Evolutionary conservation across 2,797 vertebrate species (phyloP), one percentile per base, ranked within the genome.

Genomic region (Ctenopoma kingsleyae): DNA sequence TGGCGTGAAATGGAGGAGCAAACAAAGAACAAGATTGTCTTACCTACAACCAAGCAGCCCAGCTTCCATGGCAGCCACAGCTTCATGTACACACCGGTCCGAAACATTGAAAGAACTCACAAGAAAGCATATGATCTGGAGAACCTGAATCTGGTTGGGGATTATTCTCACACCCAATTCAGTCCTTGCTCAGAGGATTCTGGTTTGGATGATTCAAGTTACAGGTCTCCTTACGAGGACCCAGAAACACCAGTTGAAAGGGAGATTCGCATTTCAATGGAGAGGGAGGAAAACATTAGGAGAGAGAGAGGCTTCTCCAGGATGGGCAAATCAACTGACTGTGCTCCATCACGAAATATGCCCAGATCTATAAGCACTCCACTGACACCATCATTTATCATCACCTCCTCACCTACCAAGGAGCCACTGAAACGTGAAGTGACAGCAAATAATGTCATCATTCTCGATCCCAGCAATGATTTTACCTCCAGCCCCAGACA

Each of bases 121-220:
- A 94, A 88, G 74, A 94, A 79, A 81, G 76, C 88, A 10, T 75
- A 85, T 0, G 91, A 93, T 8, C 76, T 93, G 38, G 94, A 95
- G 60, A 92, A 58, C 64, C 76, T 94, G 61, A 80, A 83, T 61
- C 83, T 94, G 41, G 59, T 80, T 9, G 89, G 87, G 11, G 93
- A 94, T 27, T 94, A 92, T 66, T 60, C 87, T 17, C 84, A 91
- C 63, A 93, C 86, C 17, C 94, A 94, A 47, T 94, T 94, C 63
- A 95, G 95, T 76, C 94, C 94, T 16, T 94, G 93, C 70, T 95
- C 94, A 23, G 94, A 95, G 59, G 94, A 95, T 63, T 95, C 94
- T 13, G 94, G 94, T 13, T 76, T 95, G 35, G 93, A 93, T 22
- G 95, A 95, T 59, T 93, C 92, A 38, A 95, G 93, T 52, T 95